Percentiles rank a stretch among this genome's conserved stretches.
phyloP scores from a whole-genome alignment of 1,140 invertebrate species.

The Diachasmimorpha longicaudata region DNA sequence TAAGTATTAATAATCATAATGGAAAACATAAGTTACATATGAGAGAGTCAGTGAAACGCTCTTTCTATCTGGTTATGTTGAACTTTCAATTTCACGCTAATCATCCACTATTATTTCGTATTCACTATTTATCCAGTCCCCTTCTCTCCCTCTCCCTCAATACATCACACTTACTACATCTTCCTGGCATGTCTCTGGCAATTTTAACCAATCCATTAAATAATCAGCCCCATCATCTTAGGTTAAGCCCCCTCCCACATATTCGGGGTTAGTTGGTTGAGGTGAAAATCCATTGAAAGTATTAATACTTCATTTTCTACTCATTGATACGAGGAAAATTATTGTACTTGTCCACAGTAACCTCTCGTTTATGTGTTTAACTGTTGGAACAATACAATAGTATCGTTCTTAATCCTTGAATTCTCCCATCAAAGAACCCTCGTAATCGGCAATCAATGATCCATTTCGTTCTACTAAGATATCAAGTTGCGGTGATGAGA shows the following conservation, averaged over 20 bases:
- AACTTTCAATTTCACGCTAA: neutral
- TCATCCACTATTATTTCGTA: neutral
- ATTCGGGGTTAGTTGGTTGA: neutral
- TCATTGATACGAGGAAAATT: constrained; percentile 19
- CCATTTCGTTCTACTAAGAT: neutral
- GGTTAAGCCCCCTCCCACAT: neutral
- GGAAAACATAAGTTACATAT: neutral
- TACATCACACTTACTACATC: neutral
- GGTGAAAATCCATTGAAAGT: neutral
- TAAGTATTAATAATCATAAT: neutral
- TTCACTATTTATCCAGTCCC: constrained; percentile 13
- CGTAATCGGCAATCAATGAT: neutral
- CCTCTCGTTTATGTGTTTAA: constrained; percentile 32
- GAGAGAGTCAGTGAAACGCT: neutral
- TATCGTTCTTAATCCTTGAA: neutral
- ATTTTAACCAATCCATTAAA: constrained; percentile 46
- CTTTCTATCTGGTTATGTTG: neutral
- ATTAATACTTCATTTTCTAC: constrained; percentile 23
- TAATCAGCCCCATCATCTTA: constrained; percentile 20
- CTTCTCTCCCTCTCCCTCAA: constrained; percentile 19
- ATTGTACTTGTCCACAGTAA: constrained; percentile 34
- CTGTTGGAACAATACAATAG: neutral
- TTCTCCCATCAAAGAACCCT: neutral
- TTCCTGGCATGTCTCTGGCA: constrained; percentile 35
- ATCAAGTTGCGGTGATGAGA: constrained; percentile 14